These are phyloP conservation scores for Patella vulgata DNA, from an alignment of 1,140 invertebrate genomes.

Conservation along the genomic window DNA sequence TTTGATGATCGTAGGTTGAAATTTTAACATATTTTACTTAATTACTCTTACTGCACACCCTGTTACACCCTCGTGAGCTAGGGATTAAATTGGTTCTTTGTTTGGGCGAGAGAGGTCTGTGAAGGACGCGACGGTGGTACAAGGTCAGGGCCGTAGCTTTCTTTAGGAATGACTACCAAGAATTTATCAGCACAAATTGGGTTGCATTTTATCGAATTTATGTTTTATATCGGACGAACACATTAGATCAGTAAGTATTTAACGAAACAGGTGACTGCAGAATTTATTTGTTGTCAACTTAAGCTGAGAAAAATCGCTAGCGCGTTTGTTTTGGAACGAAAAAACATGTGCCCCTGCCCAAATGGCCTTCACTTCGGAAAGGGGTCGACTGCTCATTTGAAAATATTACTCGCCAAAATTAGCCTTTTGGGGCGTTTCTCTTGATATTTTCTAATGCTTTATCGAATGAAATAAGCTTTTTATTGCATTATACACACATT, in stretches of 20 bases:
- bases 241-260: no score
- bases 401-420: no score
- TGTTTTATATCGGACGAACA: background rate
- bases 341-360: no score
- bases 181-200: background rate
- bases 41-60: background rate
- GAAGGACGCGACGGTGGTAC: slow-evolving; percentile 34
- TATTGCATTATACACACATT: no score
- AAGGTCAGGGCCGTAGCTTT: slow-evolving; percentile 35
- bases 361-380: no score
- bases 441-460: no score
- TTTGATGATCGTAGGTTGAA: slow-evolving; percentile 14
- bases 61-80: background rate
- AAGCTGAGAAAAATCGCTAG: background rate
- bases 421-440: no score
- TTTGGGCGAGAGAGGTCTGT: slow-evolving; percentile 19
- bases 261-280: no score
- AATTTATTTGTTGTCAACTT: background rate
- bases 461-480: no score
- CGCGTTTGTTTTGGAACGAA: background rate
- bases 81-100: slow-evolving; percentile 7
- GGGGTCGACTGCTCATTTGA: no score
- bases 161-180: slow-evolving; percentile 13
- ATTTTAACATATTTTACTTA: slow-evolving; percentile 6
- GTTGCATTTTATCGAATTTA: background rate